phyloP scores from a whole-genome alignment of 2,888 invertebrate species.

The Lysandra coridon region DNA sequence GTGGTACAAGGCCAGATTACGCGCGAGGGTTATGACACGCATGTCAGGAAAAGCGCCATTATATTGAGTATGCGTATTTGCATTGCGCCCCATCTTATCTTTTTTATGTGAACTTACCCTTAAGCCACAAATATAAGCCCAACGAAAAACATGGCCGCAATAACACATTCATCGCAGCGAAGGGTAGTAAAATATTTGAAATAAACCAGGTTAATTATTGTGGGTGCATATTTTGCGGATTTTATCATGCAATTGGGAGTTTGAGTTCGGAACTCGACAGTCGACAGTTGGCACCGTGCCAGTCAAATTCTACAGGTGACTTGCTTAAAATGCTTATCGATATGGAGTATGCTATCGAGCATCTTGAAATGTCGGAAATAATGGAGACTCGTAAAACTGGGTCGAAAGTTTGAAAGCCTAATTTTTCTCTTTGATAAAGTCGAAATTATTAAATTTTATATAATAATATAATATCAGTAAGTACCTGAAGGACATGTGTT shows the following conservation, averaged over 20 bases:
- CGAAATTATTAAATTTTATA: too few species aligned
- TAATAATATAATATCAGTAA: too few species aligned
- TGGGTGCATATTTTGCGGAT: not conserved
- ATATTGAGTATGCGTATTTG: too few species aligned
- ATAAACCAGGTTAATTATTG: not conserved
- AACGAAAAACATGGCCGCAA: not conserved
- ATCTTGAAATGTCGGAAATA: not conserved
- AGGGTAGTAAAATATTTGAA: not conserved
- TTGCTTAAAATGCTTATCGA: not conserved
- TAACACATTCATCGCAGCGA: not conserved
- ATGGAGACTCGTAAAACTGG: not conserved
- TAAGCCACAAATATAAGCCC: not conserved
- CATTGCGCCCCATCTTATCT: too few species aligned
- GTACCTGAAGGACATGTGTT: too few species aligned
- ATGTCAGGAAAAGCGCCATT: too few species aligned
- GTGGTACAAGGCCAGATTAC: too few species aligned
- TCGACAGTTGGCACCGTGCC: not conserved
- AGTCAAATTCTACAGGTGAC: conserved; percentile 14
- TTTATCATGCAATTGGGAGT: conserved; percentile 12
- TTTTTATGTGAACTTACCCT: not conserved
- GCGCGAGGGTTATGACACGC: too few species aligned
- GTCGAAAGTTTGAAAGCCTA: not conserved
- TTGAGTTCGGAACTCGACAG: not conserved
- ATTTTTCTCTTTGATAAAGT: too few species aligned
- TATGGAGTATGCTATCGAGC: not conserved